Conservation (phyloP, 2,888 invertebrate species). For the Elmis aenea region DNA sequence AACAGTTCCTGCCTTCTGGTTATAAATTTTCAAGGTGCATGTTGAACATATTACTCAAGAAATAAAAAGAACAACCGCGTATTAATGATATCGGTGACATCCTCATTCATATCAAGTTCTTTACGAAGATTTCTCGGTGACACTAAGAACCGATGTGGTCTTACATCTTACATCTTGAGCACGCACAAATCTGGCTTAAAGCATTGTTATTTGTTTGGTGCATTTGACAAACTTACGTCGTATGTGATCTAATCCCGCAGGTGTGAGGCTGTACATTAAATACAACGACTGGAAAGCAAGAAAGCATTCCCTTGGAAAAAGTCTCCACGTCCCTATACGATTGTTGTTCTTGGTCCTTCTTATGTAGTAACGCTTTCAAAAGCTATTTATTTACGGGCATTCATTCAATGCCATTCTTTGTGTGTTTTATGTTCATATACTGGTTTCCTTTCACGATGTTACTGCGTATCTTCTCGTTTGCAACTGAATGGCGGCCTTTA, state of each 20-base stretch:
- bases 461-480: conserved; percentile 16
- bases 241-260: conserved; percentile 17
- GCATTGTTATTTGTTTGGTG: conserved; percentile 16
- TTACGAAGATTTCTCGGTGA: conserved; percentile 9
- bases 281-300: no score
- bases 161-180: conserved; percentile 15
- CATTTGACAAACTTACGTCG: conserved; percentile 17
- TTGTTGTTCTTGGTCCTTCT: conserved; percentile 3
- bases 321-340: conserved; percentile 5
- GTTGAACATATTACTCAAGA: no score
- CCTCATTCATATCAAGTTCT: conserved; percentile 8
- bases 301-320: conserved; percentile 5
- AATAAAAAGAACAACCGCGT: no score
- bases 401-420: no score
- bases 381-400: no score
- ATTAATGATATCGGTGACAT: conserved; percentile 3
- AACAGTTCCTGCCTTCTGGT: no score
- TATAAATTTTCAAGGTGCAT: no score
- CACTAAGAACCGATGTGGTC: conserved; percentile 17
- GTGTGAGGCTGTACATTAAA: conserved; percentile 15
- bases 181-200: conserved; percentile 14
- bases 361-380: no score
- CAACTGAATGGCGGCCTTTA: conserved; percentile 22
- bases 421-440: no score
- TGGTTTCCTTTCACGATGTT: conserved; percentile 18